These are phyloP conservation scores for Alviniconcha strummeri DNA, from an alignment of 2,888 invertebrate species.

Conservation along the genomic window DNA sequence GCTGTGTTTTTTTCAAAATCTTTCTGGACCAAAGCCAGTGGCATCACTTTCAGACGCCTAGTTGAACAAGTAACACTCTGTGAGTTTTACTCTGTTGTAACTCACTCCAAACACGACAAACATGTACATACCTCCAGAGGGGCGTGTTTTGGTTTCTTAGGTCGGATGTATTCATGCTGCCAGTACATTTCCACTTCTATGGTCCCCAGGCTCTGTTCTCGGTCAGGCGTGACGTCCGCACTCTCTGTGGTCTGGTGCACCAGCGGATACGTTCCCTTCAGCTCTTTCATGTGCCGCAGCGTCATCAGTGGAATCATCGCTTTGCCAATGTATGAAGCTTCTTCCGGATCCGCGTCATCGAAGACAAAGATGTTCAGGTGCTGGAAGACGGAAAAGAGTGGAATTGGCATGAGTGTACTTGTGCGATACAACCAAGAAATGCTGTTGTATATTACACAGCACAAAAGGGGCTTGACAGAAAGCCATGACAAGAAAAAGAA, in stretches of 20 bases:
- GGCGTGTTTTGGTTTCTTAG: slow-evolving; percentile 47
- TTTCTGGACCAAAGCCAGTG: no score
- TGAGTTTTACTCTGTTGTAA: no score
- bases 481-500: no score
- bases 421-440: no score
- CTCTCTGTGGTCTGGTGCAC: slow-evolving; percentile 42
- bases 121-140: slow-evolving; percentile 38
- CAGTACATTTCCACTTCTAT: slow-evolving; percentile 72
- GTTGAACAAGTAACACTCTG: no score
- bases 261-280: slow-evolving; percentile 71
- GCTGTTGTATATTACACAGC: no score
- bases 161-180: slow-evolving; percentile 72
- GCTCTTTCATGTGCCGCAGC: slow-evolving; percentile 70
- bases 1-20: no score
- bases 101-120: no score
- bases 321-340: slow-evolving; percentile 70
- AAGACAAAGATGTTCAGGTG: slow-evolving; percentile 72
- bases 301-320: slow-evolving; percentile 72
- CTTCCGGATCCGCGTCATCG: slow-evolving; percentile 74
- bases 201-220: slow-evolving; percentile 62
- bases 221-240: slow-evolving; percentile 43
- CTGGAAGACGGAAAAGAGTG: slow-evolving; percentile 46
- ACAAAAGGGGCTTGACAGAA: no score
- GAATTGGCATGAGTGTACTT: no score
- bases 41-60: no score